These are phyloP conservation scores for Colletes collaris DNA, from an alignment of 2,888 invertebrate genomes.

Conservation along the genomic window DNA sequence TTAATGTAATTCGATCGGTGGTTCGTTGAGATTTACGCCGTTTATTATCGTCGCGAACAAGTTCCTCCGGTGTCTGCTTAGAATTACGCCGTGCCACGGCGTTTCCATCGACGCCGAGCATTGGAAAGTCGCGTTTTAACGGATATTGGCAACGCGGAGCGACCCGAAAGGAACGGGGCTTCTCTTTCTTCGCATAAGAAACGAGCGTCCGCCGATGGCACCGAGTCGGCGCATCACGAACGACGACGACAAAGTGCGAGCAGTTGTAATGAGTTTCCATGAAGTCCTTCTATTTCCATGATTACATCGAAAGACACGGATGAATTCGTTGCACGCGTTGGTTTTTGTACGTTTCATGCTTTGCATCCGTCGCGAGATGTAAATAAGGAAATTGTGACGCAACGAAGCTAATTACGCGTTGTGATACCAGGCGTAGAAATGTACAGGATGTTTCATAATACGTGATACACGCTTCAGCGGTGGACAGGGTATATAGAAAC, in stretches of 20 bases:
- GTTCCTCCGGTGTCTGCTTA: slow-evolving; percentile 5
- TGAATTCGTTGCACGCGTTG: slow-evolving; percentile 31
- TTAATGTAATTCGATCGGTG: slow-evolving; percentile 9
- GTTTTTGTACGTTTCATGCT: slow-evolving; percentile 6
- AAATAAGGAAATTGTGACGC: slow-evolving; percentile 31
- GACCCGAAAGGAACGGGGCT: slow-evolving; percentile 15
- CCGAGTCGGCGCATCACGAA: slow-evolving; percentile 52
- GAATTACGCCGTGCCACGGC: neutral
- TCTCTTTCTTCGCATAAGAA: slow-evolving; percentile 64
- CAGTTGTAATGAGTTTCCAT: slow-evolving; percentile 62
- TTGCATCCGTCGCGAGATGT: neutral
- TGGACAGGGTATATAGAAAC: too few species aligned
- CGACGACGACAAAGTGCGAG: slow-evolving; percentile 62
- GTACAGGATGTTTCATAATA: too few species aligned
- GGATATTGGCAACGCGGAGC: slow-evolving; percentile 42
- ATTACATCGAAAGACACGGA: slow-evolving; percentile 41
- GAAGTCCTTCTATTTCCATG: slow-evolving; percentile 49
- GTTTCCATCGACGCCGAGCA: slow-evolving; percentile 9
- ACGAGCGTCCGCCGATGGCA: slow-evolving; percentile 55
- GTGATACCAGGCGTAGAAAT: slow-evolving; percentile 12
- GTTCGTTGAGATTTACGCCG: slow-evolving; percentile 13
- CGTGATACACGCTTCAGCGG: too few species aligned
- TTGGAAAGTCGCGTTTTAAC: slow-evolving; percentile 20
- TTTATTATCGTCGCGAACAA: slow-evolving; percentile 18
- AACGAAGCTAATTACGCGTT: slow-evolving; percentile 27